These are phyloP conservation scores for Eilema griseolum DNA, from an alignment of 2,888 invertebrate species.

Conservation along the genomic window DNA sequence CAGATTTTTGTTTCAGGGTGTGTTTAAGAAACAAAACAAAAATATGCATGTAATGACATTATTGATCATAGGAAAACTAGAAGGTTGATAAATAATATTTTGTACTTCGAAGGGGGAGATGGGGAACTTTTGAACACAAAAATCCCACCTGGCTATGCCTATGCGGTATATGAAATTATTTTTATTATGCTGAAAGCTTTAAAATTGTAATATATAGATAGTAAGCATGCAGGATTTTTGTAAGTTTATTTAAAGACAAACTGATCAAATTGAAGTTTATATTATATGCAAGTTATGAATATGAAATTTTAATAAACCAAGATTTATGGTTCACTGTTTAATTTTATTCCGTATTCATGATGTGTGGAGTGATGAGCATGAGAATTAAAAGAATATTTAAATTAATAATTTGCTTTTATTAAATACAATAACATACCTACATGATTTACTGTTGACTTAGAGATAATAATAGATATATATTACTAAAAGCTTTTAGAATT, in stretches of 20 bases:
- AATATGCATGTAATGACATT: neutral
- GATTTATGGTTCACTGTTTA: conserved; percentile 69
- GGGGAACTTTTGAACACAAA: neutral
- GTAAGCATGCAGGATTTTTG: conserved; percentile 84
- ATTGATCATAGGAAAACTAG: neutral
- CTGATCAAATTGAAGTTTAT: conserved; percentile 83
- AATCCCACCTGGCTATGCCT: neutral
- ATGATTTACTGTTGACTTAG: conserved; percentile 23
- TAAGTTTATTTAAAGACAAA: conserved; percentile 82
- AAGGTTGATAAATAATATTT: neutral
- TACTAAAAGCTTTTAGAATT: neutral
- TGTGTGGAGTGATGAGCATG: conserved; percentile 58
- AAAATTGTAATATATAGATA: conserved; percentile 84
- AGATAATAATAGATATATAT: neutral
- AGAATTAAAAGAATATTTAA: conserved; percentile 63
- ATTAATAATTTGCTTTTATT: conserved; percentile 55
- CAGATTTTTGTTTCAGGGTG: neutral
- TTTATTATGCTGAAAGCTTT: conserved; percentile 85
- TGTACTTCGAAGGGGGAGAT: neutral
- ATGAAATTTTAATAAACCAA: conserved; percentile 83
- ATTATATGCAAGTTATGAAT: conserved; percentile 84
- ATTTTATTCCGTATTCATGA: conserved; percentile 64
- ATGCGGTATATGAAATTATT: conserved; percentile 73
- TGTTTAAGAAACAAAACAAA: neutral
- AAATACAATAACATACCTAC: conserved; percentile 36